Percentiles rank a stretch among this genome's conserved stretches.
Evolutionary conservation across 1,140 invertebrate genomes (phyloP).

Genomic region (Leptinotarsa undecemlineata): DNA sequence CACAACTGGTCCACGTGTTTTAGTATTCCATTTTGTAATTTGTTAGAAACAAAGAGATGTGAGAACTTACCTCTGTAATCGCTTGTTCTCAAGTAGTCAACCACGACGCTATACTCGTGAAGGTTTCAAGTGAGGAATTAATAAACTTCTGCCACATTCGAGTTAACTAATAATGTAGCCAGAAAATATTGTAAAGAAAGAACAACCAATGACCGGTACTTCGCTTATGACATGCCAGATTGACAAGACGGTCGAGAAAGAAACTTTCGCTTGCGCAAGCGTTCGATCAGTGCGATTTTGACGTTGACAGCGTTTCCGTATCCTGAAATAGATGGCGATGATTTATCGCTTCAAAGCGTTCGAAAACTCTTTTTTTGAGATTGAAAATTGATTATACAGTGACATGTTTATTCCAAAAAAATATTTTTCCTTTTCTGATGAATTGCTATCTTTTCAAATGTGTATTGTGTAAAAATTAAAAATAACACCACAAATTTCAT

Average conservation of each 20-base stretch:
- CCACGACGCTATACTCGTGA: slow-evolving; percentile 27
- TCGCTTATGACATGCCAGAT: slow-evolving; percentile 9
- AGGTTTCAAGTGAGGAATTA: slow-evolving; percentile 26
- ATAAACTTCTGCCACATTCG: slow-evolving; percentile 39
- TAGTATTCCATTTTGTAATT: slow-evolving; percentile 32
- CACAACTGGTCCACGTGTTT: slow-evolving; percentile 41
- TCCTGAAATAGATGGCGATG: neutral
- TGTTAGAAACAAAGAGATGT: slow-evolving; percentile 27
- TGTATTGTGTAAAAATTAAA: no score
- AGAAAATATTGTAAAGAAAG: slow-evolving; percentile 24
- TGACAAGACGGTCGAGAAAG: neutral
- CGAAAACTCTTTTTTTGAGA: no score
- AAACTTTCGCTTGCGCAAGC: neutral
- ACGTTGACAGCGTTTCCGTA: neutral
- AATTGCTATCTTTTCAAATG: no score
- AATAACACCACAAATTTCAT: no score
- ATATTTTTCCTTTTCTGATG: no score
- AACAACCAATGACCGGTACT: slow-evolving; percentile 35
- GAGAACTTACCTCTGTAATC: slow-evolving; percentile 35
- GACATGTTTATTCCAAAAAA: no score
- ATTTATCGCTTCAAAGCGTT: no score
- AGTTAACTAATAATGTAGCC: slow-evolving; percentile 28
- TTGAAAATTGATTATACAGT: no score
- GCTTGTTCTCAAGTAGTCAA: slow-evolving; percentile 41
- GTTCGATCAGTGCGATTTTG: neutral